Conservation (phyloP, 2,113 vertebrate species). For the Romanogobio albipinnatus region DNA sequence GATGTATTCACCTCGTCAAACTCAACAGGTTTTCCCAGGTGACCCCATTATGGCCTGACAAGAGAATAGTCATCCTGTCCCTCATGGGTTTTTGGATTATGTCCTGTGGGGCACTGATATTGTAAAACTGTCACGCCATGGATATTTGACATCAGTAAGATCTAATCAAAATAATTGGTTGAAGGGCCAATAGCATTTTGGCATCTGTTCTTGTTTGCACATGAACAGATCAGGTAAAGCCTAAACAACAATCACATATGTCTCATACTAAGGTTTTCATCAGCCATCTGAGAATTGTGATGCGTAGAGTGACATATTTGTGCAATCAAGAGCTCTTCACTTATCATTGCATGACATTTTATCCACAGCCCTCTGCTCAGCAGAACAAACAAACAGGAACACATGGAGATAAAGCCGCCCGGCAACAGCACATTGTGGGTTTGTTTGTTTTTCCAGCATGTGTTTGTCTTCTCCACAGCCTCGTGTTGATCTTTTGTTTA, state of each 20-base stretch:
- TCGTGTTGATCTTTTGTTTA: slow-evolving; percentile 67
- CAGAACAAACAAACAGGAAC: slow-evolving; percentile 64
- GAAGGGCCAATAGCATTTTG: neutral
- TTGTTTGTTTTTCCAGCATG: slow-evolving; percentile 65
- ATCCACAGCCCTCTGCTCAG: slow-evolving; percentile 53
- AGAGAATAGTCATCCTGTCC: slow-evolving; percentile 20
- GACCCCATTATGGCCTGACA: slow-evolving; percentile 21
- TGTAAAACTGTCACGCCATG: neutral
- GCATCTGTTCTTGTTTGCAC: neutral
- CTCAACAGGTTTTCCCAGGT: slow-evolving; percentile 39
- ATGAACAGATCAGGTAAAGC: neutral
- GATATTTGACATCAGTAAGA: slow-evolving; percentile 4
- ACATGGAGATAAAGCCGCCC: slow-evolving; percentile 58
- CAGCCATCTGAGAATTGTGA: slow-evolving; percentile 34
- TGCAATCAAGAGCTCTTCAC: slow-evolving; percentile 49
- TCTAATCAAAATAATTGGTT: slow-evolving; percentile 27
- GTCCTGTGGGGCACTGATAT: slow-evolving; percentile 12
- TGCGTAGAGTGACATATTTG: slow-evolving; percentile 13
- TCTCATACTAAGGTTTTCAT: slow-evolving; percentile 22
- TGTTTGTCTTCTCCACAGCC: slow-evolving; percentile 62
- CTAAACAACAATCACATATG: neutral
- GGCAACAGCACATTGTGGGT: slow-evolving; percentile 57
- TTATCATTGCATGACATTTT: slow-evolving; percentile 53
- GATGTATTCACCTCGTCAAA: neutral
- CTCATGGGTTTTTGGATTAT: neutral